These are phyloP conservation scores for Onychostruthus taczanowskii DNA, from an alignment of 2,113 vertebrate genomes.

Conservation along the genomic window DNA sequence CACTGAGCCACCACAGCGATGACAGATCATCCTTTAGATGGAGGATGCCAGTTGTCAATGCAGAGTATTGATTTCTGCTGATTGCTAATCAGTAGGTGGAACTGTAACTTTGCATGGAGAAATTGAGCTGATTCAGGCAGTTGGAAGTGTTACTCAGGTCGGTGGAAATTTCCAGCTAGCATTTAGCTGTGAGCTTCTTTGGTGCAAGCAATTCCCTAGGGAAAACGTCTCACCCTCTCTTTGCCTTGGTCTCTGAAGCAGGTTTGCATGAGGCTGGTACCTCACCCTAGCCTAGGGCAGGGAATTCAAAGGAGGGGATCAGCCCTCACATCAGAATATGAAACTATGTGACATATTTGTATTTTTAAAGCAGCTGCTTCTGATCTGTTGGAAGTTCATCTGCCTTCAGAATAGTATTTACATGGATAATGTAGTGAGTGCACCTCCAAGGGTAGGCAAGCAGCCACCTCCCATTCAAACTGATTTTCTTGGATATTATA, in stretches of 20 bases:
- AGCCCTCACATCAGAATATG: background rate
- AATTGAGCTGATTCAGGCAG: slow-evolving; percentile 15
- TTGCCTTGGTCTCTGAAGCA: background rate
- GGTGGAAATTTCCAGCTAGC: background rate
- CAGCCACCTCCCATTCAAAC: background rate
- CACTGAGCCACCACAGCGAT: background rate
- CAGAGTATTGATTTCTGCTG: slow-evolving; percentile 46
- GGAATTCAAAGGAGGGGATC: background rate
- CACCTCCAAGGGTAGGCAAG: background rate
- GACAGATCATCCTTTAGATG: background rate
- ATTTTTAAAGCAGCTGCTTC: background rate
- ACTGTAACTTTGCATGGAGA: background rate
- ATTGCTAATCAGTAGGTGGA: slow-evolving; percentile 48
- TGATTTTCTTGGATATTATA: background rate
- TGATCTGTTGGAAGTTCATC: background rate
- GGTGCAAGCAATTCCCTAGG: background rate
- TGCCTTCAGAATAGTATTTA: background rate
- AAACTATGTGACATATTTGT: background rate
- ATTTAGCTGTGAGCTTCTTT: background rate
- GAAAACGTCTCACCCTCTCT: background rate
- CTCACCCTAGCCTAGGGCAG: background rate
- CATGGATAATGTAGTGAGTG: background rate
- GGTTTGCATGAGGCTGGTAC: background rate
- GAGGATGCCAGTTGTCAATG: background rate
- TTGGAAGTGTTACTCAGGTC: background rate